Evolutionary conservation across 2,888 invertebrate genomes (phyloP).

Genomic region (Acleris sparsana): DNA sequence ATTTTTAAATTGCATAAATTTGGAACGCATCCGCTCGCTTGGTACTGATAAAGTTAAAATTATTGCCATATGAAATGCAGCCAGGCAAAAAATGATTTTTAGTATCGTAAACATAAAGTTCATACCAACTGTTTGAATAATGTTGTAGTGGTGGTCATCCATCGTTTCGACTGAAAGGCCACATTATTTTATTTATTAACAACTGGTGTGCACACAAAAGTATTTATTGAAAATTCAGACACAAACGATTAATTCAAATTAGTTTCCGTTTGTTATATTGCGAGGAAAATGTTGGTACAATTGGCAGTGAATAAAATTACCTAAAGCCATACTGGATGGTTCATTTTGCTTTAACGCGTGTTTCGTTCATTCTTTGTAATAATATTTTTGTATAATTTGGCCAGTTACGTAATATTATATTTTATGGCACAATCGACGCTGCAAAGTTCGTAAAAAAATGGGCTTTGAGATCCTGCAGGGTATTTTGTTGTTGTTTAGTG

Average conservation of each 20-base stretch:
- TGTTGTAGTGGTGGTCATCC: neutral
- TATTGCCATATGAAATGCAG: neutral
- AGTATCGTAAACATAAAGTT: neutral
- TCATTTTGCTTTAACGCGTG: too few species aligned
- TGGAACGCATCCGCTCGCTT: slow-evolving; percentile 11
- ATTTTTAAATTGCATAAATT: slow-evolving; percentile 36
- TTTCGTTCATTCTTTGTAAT: too few species aligned
- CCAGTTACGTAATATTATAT: too few species aligned
- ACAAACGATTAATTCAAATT: slow-evolving; percentile 1
- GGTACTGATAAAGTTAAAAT: slow-evolving; percentile 25
- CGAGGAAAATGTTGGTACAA: too few species aligned
- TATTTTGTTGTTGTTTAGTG: too few species aligned
- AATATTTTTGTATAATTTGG: too few species aligned
- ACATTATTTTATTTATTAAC: slow-evolving; percentile 25
- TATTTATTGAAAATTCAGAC: neutral
- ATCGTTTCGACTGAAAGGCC: slow-evolving; percentile 3
- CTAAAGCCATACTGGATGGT: too few species aligned
- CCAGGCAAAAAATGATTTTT: neutral
- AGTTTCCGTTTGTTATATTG: too few species aligned
- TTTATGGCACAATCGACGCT: too few species aligned
- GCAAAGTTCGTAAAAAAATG: too few species aligned
- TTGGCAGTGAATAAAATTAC: too few species aligned
- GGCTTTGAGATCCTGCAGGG: too few species aligned
- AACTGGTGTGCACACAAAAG: neutral
- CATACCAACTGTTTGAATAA: neutral